phyloP scores from a whole-genome alignment of 37 sponge, comb jelly and placozoan species.

The Beroe ovata region DNA sequence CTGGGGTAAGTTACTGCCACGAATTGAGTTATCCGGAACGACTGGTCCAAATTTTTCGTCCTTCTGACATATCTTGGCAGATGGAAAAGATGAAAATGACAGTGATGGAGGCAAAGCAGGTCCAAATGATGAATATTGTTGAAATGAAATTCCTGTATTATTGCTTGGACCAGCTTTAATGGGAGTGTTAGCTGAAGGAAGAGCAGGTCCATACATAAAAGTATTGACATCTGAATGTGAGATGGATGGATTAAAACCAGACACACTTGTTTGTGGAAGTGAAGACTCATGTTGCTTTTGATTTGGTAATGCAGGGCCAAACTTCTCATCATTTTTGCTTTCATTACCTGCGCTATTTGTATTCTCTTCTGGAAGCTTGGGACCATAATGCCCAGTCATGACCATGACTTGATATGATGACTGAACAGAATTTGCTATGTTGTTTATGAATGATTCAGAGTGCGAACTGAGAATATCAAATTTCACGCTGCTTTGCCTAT shows the following conservation, averaged over 20 bases:
- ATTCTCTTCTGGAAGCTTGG: neutral
- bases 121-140: conserved; percentile 1
- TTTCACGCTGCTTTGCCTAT: neutral
- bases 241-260: too few species aligned
- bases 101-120: conserved; percentile 18
- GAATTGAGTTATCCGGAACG: neutral
- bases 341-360: neutral
- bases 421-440: neutral
- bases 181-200: too few species aligned
- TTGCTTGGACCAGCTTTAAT: too few species aligned
- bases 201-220: neutral
- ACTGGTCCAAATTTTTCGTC: neutral
- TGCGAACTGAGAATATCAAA: too few species aligned
- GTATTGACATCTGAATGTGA: too few species aligned
- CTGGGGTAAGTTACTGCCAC: neutral
- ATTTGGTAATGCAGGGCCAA: neutral
- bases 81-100: conserved; percentile 46
- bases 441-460: neutral
- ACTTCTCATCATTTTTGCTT: neutral
- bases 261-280: too few species aligned
- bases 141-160: neutral
- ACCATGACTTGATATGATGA: neutral
- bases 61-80: neutral
- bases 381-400: conserved; percentile 18
- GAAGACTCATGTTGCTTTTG: too few species aligned